Evolutionary conservation across 2,888 invertebrate species (phyloP).

Genomic region (Limnephilus auricula): DNA sequence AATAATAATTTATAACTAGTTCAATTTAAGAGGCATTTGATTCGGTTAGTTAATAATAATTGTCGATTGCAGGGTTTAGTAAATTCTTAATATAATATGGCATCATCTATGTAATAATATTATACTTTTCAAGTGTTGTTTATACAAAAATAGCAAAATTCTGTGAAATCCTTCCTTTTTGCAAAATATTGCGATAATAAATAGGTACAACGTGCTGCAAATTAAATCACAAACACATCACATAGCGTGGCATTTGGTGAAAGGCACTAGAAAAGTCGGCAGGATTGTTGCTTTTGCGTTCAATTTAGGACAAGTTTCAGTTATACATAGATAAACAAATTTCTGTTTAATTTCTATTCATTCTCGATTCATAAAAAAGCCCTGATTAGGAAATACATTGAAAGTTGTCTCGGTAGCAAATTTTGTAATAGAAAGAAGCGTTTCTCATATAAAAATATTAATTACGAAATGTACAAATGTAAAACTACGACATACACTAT

Average conservation of each 20-base stretch:
- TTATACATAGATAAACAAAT: not conserved
- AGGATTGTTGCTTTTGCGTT: not conserved
- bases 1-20: not conserved
- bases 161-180: conserved; percentile 5
- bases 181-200: conserved; percentile 24
- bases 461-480: conserved; percentile 59
- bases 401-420: conserved; percentile 39
- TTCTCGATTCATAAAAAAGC: not conserved
- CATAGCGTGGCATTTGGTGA: not conserved
- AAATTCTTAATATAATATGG: conserved; percentile 33
- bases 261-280: conserved; percentile 6
- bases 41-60: not conserved
- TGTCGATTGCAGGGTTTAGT: conserved; percentile 4
- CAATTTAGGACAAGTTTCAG: not conserved
- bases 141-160: conserved; percentile 46
- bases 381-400: conserved; percentile 5
- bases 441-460: conserved; percentile 64
- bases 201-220: conserved; percentile 10
- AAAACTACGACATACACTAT: conserved; percentile 62
- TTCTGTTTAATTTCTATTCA: not conserved
- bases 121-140: conserved; percentile 22
- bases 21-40: not conserved
- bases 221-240: not conserved
- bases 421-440: conserved; percentile 54
- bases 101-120: conserved; percentile 36